Conservation (phyloP, 2,888 invertebrate genomes). For the Chymomyza amoena region DNA sequence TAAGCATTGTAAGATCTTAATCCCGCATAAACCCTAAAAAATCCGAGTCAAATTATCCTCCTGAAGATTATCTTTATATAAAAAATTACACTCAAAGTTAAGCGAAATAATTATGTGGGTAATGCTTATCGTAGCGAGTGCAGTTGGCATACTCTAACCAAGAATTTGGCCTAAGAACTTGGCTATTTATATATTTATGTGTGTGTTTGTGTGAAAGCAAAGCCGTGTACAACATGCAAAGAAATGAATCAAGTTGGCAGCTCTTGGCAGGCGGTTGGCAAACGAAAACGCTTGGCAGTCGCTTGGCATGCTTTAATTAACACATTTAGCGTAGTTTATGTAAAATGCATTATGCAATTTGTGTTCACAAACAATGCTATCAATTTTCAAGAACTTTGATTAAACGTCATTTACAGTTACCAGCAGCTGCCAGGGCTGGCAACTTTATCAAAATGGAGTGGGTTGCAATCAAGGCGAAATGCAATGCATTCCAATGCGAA, state of each 20-base stretch:
- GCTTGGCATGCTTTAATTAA: slow-evolving; percentile 50
- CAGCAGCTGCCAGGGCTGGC: slow-evolving; percentile 23
- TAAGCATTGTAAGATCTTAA: neutral
- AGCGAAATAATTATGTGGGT: slow-evolving; percentile 33
- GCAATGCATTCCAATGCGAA: slow-evolving; percentile 21
- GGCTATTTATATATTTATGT: neutral
- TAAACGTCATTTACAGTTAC: slow-evolving; percentile 69
- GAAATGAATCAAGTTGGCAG: neutral
- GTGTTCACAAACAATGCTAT: slow-evolving; percentile 62
- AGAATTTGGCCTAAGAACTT: neutral
- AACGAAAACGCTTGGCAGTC: neutral
- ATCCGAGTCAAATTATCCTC: neutral
- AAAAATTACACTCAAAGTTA: neutral
- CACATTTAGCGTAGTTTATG: slow-evolving; percentile 51
- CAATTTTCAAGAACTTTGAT: slow-evolving; percentile 72
- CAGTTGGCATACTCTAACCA: slow-evolving; percentile 6
- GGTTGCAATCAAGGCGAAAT: neutral
- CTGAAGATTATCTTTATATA: neutral
- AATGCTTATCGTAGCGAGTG: slow-evolving; percentile 33
- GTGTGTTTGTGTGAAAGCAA: slow-evolving; percentile 17
- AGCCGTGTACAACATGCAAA: slow-evolving; percentile 18
- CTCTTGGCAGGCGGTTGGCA: neutral
- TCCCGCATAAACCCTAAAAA: neutral
- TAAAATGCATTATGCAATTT: slow-evolving; percentile 60
- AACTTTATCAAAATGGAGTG: slow-evolving; percentile 25